These are phyloP conservation scores for Acrocephalus scirpaceus DNA, from an alignment of 2,797 vertebrate genomes.

Conservation along the genomic window DNA sequence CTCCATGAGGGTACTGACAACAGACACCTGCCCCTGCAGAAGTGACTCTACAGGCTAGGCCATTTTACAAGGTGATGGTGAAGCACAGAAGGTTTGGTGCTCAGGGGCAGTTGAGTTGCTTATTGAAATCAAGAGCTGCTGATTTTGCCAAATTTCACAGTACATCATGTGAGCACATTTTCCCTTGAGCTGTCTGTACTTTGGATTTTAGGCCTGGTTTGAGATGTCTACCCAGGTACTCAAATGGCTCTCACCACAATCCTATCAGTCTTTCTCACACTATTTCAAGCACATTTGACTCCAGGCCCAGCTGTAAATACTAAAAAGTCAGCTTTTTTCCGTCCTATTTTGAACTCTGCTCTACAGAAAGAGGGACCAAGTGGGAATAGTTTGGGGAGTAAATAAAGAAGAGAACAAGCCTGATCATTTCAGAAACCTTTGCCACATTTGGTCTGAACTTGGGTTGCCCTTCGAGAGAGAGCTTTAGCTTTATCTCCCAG, in stretches of 20 bases:
- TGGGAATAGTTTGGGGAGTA: background rate
- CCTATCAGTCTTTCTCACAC: background rate
- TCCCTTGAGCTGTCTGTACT: background rate
- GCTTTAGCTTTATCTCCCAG: conserved; percentile 18
- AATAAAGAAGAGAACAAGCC: background rate
- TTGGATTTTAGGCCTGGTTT: background rate
- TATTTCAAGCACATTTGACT: background rate
- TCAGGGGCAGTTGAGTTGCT: background rate
- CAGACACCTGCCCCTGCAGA: background rate
- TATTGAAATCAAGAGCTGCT: background rate
- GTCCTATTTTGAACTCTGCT: background rate
- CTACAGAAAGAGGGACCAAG: background rate
- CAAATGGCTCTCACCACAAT: background rate
- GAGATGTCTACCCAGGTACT: background rate
- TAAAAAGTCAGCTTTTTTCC: background rate
- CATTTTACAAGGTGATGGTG: background rate
- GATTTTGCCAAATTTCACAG: conserved; percentile 15
- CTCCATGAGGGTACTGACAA: background rate
- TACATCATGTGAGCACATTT: background rate
- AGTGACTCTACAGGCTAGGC: background rate
- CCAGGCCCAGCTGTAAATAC: background rate
- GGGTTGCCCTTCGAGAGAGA: background rate
- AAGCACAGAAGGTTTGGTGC: background rate
- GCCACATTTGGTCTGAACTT: conserved; percentile 30
- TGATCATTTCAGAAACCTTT: background rate